Evolutionary conservation across 2,797 vertebrate species (phyloP), one percentile per base, ranked within the genome.

Genomic region (Lemur catta): DNA sequence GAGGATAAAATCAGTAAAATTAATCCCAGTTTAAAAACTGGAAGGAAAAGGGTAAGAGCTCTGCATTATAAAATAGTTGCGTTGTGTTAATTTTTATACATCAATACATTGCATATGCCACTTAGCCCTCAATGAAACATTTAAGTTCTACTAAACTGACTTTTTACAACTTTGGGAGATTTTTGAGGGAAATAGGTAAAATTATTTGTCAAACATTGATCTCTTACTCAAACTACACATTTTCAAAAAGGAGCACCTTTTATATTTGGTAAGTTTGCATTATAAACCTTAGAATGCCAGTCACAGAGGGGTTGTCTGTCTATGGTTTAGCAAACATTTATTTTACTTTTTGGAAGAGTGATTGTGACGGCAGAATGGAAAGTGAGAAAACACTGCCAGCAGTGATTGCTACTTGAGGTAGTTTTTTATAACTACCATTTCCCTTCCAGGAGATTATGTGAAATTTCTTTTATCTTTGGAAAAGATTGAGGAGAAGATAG

Each of bases 381-480:
- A 93, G 97, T 97, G 94, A 98, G 88, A 88, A 96, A 96, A 98
- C 89, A 96, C 97, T 98, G 96, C 98, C 94, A 91, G 82, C 93
- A 97, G 92, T 97, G 96, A 96, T 97, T 96, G 93, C 89, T 98
- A 82, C 89, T 97, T 7, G n/a, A 97, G 97, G 97, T 97, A 94
- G 97, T 98, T 97, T 85, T 97, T 81, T 95, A 43, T 93, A 96
- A 92, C 97, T 98, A 85, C 97, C 96, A 95, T 96, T 97, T 89
- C 97, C 96, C 96, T 84, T 28, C 94, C 85, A 5, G 98, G 98
- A 98, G 98, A 96, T 98, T 98, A 97, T 97, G 96, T 98, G 94
- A 96, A 97, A 88, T 97, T 97, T 98, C 96, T 63, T 98, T 95
- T 98, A 95, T 93, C 92, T 97, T 97, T 96, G 91, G 97, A 97